phyloP scores from a whole-genome alignment of 53 echinoderm and acorn worm genomes.

The Temnopleurus reevesii region DNA sequence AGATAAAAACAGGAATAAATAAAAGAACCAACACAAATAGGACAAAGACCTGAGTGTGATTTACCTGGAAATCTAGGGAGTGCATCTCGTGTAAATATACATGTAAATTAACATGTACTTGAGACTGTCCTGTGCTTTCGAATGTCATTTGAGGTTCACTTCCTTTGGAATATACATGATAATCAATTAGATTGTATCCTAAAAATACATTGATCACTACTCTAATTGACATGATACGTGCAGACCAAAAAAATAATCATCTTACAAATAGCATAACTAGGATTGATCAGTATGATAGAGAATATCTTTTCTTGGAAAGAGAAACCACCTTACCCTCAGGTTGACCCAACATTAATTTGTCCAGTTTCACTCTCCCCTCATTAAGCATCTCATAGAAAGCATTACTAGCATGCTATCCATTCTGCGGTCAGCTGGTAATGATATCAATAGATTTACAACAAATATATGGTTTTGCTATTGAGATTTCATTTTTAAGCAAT shows the following conservation, averaged over 20 bases:
- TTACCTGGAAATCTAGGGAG: constrained; percentile 4
- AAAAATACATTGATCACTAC: neutral
- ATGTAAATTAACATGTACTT: neutral
- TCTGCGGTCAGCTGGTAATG: too few species aligned
- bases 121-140: neutral
- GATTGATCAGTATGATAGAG: neutral
- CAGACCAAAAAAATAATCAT: neutral
- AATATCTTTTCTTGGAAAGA: neutral
- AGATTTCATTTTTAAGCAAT: too few species aligned
- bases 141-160: neutral
- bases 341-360: constrained; percentile 1
- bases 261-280: neutral
- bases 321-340: neutral
- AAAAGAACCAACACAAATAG: too few species aligned
- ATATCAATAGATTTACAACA: too few species aligned
- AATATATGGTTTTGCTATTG: too few species aligned
- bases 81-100: neutral
- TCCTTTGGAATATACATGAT: neutral
- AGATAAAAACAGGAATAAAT: neutral
- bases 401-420: neutral
- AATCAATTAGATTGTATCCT: neutral
- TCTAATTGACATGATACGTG: neutral
- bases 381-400: neutral
- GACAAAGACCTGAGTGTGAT: neutral
- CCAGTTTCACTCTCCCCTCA: constrained; percentile 9